Evolutionary conservation across 2,113 vertebrate genomes (phyloP), one percentile per base, ranked within the genome.

Genomic region (Andinoacara biseriatus): DNA sequence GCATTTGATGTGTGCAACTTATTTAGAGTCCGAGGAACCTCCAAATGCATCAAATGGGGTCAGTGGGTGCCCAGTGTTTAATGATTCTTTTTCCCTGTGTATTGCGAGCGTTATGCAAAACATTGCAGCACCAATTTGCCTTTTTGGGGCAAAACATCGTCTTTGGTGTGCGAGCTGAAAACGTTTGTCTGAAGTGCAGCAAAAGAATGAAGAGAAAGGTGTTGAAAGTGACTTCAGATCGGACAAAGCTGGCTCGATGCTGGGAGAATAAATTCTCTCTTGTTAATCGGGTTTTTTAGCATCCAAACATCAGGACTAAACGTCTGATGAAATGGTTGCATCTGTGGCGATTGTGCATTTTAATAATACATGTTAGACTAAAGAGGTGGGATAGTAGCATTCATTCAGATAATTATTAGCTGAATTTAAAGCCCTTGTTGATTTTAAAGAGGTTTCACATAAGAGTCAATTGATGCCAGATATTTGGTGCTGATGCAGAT

Each of bases 1-100:
- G 76, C 65, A 80, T 90, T 86, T 89, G 46, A 75, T 1, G 10
- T 83, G 26, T 80, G 58, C 35, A 69, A 60, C 35, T 58, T 63
- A 29, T 54, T 56, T 63, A 13, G 31, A 76, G 52, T 69, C 63
- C 40, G 8, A 49, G 46, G 40, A 72, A 59, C 61, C 67, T 8
- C 63, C 15, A 43, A 38, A 60, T 35, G 6, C 76, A 58, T 58
- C 56, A 29, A 43, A 63, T 10, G 5, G 60, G 52, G 38, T 69
- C 78, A 83, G 57, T 9, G 26, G 46, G 10, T 13, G 17, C 18
- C 67, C 14, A 9, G 18, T 49, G 40, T 63, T 81, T 22, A 22
- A 56, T 58, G 17, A 29, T 76, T 6, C 7, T 38, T 38, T 35
- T 56, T 62, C 6, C 18, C 7, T 18, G 15, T 61, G 14, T 65